Conservation (phyloP, 1,140 invertebrate species). For the Drosophila hydei region DNA sequence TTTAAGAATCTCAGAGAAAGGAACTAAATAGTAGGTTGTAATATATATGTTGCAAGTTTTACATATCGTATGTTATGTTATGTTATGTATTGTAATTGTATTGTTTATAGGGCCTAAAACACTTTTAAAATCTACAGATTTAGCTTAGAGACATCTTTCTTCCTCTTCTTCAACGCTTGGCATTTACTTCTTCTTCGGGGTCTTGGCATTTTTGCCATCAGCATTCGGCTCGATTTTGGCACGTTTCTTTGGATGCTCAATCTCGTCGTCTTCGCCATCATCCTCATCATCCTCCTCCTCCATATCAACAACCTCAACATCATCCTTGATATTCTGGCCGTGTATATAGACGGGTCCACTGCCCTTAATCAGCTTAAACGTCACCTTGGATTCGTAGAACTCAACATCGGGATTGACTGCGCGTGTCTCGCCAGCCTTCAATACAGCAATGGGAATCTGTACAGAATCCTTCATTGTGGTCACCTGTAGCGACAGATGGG, state of each 20-base stretch:
- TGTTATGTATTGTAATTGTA: constrained; percentile 36
- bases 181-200: constrained; percentile 84
- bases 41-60: constrained; percentile 27
- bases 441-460: constrained; percentile 91
- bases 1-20: constrained; percentile 59
- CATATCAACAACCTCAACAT: constrained; percentile 89
- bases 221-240: constrained; percentile 87
- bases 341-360: constrained; percentile 92
- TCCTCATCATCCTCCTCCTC: constrained; percentile 92
- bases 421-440: constrained; percentile 90
- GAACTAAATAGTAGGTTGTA: constrained; percentile 66
- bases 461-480: constrained; percentile 92
- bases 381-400: constrained; percentile 93
- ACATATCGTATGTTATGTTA: constrained; percentile 10
- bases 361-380: constrained; percentile 89
- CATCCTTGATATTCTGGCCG: constrained; percentile 91
- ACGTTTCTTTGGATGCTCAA: constrained; percentile 88
- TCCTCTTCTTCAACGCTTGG: constrained; percentile 3
- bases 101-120: constrained; percentile 71
- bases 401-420: constrained; percentile 92
- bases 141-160: constrained; percentile 52
- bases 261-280: constrained; percentile 86
- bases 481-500: constrained; percentile 85
- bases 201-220: constrained; percentile 85
- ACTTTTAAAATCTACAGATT: constrained; percentile 71